Base-by-base conservation (phyloP, 53 echinoderm and acorn worm genomes). In the Holothuria scabra region DNA sequence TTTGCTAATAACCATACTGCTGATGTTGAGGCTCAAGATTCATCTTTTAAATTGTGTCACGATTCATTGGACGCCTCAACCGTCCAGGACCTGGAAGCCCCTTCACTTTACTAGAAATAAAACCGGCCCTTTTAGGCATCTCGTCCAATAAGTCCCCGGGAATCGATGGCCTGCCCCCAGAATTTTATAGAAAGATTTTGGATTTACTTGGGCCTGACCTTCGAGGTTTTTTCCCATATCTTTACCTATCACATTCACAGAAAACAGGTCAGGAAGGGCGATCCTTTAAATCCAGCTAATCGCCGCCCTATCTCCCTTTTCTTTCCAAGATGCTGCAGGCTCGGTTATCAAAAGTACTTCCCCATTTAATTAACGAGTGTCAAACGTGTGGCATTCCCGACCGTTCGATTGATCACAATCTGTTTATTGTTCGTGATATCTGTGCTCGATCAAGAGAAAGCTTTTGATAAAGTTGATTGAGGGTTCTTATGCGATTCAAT, bases 371-470 rank as follows among this genome's bases (percentile, higher is more conserved):
- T 3, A 70, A 85, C 56, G 32, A 46, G 6, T 65, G 71, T 29
- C 90, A 90, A 75, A 60, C 85, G 2, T 93, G 90, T 64, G 76
- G 80, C 12, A 85, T 93, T 21, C 83, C n/a, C 11, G 81, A 84
- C 23, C 30, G 93, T 21, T 85, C 87, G 8, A 90, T 93, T n/a
- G n/a, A n/a, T n/a, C n/a, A n/a, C n/a, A n/a, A n/a, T n/a, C n/a
- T n/a, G n/a, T n/a, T n/a, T n/a, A 21, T 92, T 9, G 60, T 89
- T 24, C 59, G 92, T 46, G 92, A 90, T 64, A 67, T n/a, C n/a
- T n/a, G n/a, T n/a, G n/a, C n/a, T n/a, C n/a, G n/a, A n/a, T n/a
- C n/a, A n/a, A n/a, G n/a, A n/a, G n/a, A n/a, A n/a, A n/a, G n/a
- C n/a, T n/a, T n/a, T n/a, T n/a, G n/a, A n/a, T n/a, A n/a, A n/a